A percentile compares a stretch with the other conserved stretches of the same genome.
Conservation (phyloP, 2,888 invertebrate genomes). For the Drosophila lacicola region DNA sequence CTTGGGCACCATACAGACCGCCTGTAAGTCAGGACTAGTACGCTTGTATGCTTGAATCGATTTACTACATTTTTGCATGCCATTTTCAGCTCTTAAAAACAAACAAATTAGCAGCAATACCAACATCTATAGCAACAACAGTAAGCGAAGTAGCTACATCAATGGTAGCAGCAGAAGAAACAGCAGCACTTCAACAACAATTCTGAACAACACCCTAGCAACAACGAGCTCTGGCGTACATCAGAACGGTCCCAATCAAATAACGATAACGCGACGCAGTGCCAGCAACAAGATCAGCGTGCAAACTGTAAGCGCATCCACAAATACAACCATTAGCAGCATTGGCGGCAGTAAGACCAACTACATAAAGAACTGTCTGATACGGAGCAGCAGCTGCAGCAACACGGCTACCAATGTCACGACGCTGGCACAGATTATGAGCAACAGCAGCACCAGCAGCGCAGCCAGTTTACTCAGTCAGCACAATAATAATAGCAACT, state of each 20-base stretch:
- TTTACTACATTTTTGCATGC: background rate
- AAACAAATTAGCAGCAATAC: conserved; percentile 40
- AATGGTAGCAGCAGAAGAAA: conserved; percentile 38
- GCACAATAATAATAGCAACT: conserved; percentile 70
- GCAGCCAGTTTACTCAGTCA: conserved; percentile 73
- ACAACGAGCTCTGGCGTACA: conserved; percentile 45
- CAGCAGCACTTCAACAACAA: conserved; percentile 44
- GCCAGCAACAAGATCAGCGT: conserved; percentile 57
- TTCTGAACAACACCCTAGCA: conserved; percentile 46
- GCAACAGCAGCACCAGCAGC: conserved; percentile 82
- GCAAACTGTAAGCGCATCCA: conserved; percentile 65
- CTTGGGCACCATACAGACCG: conserved; percentile 88
- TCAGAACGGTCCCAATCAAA: conserved; percentile 65
- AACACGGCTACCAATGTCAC: conserved; percentile 82
- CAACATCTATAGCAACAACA: conserved; percentile 31
- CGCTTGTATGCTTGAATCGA: background rate
- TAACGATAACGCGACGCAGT: conserved; percentile 70
- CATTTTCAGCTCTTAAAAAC: conserved; percentile 74
- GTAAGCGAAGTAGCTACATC: conserved; percentile 5
- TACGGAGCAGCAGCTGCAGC: conserved; percentile 83
- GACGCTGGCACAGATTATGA: conserved; percentile 82
- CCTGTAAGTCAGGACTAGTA: conserved; percentile 81
- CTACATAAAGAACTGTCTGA: conserved; percentile 82
- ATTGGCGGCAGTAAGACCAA: conserved; percentile 66
- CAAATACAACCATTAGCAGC: conserved; percentile 56